phyloP scores from a whole-genome alignment of 2,113 vertebrate species.

The Sorex fumeus region DNA sequence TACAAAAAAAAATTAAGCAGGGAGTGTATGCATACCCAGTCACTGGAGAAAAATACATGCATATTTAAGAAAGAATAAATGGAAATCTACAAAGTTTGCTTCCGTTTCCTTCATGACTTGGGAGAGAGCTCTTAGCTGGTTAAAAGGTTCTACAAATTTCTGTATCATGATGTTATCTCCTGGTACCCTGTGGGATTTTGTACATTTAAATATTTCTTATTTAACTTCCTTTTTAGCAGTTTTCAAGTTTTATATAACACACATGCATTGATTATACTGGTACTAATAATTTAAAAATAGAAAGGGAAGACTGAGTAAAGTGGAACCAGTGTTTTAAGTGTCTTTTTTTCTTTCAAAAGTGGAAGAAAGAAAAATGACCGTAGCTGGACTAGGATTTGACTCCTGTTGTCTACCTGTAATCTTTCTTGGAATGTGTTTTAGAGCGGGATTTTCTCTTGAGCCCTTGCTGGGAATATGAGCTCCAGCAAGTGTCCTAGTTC shows the following conservation, averaged over 20 bases:
- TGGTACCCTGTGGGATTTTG: neutral
- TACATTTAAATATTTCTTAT: neutral
- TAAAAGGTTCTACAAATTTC: neutral
- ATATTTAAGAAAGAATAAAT: slow-evolving; percentile 28
- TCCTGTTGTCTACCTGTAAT: neutral
- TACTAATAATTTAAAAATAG: slow-evolving; percentile 34
- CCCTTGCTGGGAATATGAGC: neutral
- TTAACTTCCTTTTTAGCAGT: slow-evolving; percentile 40
- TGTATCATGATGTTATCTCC: slow-evolving; percentile 40
- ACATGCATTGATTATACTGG: slow-evolving; percentile 12
- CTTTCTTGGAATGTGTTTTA: neutral
- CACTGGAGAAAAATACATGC: no score
- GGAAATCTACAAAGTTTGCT: slow-evolving; percentile 48
- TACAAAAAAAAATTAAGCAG: neutral
- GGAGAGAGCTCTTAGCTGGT: neutral
- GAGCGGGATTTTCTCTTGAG: neutral
- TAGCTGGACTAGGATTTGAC: neutral
- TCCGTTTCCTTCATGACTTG: neutral
- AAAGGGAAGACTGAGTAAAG: neutral
- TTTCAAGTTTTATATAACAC: slow-evolving; percentile 31
- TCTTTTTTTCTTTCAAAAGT: neutral
- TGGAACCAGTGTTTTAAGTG: neutral
- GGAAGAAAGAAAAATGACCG: neutral
- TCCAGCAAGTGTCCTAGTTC: neutral
- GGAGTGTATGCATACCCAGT: no score